phyloP scores from a whole-genome alignment of 2,888 invertebrate species.

The Pseudoips prasinana region DNA sequence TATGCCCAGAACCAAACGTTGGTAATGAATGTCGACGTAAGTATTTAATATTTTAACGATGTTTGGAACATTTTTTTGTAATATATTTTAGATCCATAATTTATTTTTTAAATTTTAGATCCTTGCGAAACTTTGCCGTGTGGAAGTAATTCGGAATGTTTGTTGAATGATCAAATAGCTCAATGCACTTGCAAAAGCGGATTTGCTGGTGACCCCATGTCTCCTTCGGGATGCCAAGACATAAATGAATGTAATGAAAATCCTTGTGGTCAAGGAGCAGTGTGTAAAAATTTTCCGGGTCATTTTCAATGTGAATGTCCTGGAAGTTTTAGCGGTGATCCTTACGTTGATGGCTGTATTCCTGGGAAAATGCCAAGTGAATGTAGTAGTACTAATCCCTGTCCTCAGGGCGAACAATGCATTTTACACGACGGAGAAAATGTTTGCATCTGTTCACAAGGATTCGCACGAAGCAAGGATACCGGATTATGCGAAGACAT shows the following conservation, averaged over 20 bases:
- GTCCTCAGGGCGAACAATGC: slow-evolving; percentile 93
- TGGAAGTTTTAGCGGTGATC: slow-evolving; percentile 89
- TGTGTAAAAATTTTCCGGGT: slow-evolving; percentile 94
- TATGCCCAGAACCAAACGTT: slow-evolving; percentile 95
- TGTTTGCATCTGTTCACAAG: slow-evolving; percentile 94
- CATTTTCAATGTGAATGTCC: slow-evolving; percentile 94
- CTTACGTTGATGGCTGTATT: slow-evolving; percentile 89
- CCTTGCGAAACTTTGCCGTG: slow-evolving; percentile 94
- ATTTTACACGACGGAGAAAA: slow-evolving; percentile 89
- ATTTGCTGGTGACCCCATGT: slow-evolving; percentile 86
- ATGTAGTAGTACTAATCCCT: slow-evolving; percentile 89
- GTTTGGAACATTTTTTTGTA: slow-evolving; percentile 4
- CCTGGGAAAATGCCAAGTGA: slow-evolving; percentile 84
- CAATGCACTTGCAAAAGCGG: slow-evolving; percentile 93
- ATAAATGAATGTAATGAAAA: slow-evolving; percentile 92
- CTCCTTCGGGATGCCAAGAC: slow-evolving; percentile 89
- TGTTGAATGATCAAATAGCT: slow-evolving; percentile 90
- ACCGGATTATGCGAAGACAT: slow-evolving; percentile 91
- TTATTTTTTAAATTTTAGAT: slow-evolving; percentile 78
- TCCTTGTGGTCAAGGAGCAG: slow-evolving; percentile 92
- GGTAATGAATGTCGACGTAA: slow-evolving; percentile 96
- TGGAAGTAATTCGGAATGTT: slow-evolving; percentile 94
- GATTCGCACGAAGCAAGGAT: slow-evolving; percentile 89
- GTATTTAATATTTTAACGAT: slow-evolving; percentile 46
- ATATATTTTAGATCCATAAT: neutral